phyloP scores from a whole-genome alignment of 2,797 vertebrate species.

The Loriculus beryllinus region DNA sequence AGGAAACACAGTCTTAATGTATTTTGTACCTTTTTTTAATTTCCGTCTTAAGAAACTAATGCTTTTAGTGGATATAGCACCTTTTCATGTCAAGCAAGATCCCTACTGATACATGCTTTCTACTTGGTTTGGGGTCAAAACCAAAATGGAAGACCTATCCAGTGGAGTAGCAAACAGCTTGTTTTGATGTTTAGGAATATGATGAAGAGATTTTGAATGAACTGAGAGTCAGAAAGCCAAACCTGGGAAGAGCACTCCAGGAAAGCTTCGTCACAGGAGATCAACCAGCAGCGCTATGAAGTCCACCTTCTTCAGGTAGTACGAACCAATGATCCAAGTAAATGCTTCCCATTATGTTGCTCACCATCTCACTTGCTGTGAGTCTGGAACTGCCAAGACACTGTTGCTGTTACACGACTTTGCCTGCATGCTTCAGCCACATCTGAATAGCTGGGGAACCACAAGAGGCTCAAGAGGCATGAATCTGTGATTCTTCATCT shows the following conservation, averaged over 20 bases:
- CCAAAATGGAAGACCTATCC: not conserved
- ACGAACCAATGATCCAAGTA: not conserved
- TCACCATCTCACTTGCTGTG: fast-evolving
- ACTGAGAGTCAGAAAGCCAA: not conserved
- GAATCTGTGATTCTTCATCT: not conserved
- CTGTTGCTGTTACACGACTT: not conserved
- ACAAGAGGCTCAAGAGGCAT: not conserved
- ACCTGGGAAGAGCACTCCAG: not conserved
- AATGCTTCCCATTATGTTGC: fast-evolving
- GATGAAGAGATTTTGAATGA: not conserved
- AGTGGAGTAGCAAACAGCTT: not conserved
- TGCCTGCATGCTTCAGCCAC: not conserved
- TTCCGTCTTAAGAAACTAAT: not conserved
- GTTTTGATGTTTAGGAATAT: not conserved
- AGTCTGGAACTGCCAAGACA: too few species aligned
- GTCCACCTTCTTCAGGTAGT: not conserved
- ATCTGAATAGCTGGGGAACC: not conserved
- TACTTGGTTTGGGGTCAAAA: not conserved
- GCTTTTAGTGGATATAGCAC: not conserved
- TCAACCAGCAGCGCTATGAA: not conserved
- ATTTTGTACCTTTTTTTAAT: not conserved
- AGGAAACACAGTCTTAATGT: not conserved
- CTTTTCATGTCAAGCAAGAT: not conserved
- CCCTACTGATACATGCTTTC: not conserved
- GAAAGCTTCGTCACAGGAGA: not conserved